phyloP scores from a whole-genome alignment of 2,113 vertebrate species.

The Elachura formosa region DNA sequence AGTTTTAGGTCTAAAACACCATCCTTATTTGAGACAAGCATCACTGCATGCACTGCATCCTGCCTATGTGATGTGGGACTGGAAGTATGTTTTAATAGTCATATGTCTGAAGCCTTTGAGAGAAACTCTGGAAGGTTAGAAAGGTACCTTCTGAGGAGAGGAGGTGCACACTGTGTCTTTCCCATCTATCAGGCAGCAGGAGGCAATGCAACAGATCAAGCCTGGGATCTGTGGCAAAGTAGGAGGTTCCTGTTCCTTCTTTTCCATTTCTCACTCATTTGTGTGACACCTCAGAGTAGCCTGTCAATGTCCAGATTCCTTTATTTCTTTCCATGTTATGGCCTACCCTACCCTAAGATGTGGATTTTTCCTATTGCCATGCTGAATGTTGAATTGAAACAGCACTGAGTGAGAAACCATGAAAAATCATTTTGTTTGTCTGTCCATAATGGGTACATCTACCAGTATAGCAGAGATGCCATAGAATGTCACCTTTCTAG shows the following conservation, averaged over 20 bases:
- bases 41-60: neutral
- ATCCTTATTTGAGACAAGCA: neutral
- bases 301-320: neutral
- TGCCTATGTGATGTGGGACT: neutral
- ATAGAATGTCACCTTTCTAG: neutral
- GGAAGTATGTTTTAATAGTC: constrained; percentile 2
- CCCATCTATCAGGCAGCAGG: neutral
- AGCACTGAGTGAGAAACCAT: neutral
- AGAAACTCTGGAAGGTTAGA: neutral
- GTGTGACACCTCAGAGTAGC: neutral
- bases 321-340: neutral
- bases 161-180: neutral
- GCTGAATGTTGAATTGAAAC: neutral
- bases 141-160: neutral
- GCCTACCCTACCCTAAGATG: neutral
- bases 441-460: neutral
- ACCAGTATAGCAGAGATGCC: neutral
- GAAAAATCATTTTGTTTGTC: neutral
- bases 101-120: neutral
- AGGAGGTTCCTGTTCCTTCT: neutral
- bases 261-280: neutral
- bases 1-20: neutral
- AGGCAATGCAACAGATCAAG: neutral
- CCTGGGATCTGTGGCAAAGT: neutral
- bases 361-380: neutral